Evolutionary conservation across 1,140 invertebrate genomes (phyloP), one percentile per base, ranked within the genome.

Genomic region (Chrysomallon squamiferum): DNA sequence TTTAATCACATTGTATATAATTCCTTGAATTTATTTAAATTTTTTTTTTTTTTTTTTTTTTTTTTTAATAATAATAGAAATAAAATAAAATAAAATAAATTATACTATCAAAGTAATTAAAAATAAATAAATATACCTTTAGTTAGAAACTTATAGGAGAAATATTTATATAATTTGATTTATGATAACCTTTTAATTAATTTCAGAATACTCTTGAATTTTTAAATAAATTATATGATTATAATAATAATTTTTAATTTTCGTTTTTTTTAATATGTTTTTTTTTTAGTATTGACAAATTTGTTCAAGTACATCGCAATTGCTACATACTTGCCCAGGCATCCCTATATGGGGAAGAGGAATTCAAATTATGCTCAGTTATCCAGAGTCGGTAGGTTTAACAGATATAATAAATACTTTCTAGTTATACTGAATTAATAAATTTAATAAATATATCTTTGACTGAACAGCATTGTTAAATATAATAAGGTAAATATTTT

Each of bases 201-300:
- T 22, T 47, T 6, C 9, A 18, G n/a, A 18, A n/a, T n/a, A n/a
- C 43, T 45, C 15, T 45, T 13, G 20, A 3, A 20, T 15, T 18
- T 0, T 30, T 27, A 22, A 13, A 11, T 4, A 25, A 15, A 54
- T 20, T 3, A 54, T 54, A 18, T 13, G 15, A 4, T 13, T 3
- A 47, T 6, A 20, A 13, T 54, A 6, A 54, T 7, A 25, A 13
- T 27, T 5, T 54, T 3, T 22, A 13, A 15, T 30, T 20, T 20
- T 11, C 3, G 2, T 29, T 18, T 0, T 54, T 25, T 27, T 54
- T 4, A 11, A 27, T 15, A 20, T 54, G 15, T 15, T 15, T 54
- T 4, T 54, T 30, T 27, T 29, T 30, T 18, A 54, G 50, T 27
- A 54, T 54, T 54, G 50, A 54, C 50, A 54, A 54, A 30, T 54